These are phyloP conservation scores for Heteromyza rotundicornis DNA, from an alignment of 2,888 invertebrate genomes.

Conservation along the genomic window DNA sequence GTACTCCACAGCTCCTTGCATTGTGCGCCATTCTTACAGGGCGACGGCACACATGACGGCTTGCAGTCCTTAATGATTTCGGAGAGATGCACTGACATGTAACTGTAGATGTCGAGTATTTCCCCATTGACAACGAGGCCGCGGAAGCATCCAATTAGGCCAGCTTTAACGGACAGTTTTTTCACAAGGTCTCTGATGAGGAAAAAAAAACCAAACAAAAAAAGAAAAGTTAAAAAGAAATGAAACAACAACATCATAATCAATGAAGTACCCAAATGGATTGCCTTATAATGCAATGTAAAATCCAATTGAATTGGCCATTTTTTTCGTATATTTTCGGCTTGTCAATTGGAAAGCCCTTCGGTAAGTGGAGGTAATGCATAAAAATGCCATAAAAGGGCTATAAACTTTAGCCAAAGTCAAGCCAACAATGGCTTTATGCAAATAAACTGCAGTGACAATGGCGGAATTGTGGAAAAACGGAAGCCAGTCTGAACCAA, in stretches of 20 bases:
- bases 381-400: slow-evolving; percentile 19
- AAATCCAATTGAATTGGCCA: slow-evolving; percentile 7
- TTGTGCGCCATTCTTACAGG: slow-evolving; percentile 88
- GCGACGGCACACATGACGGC: slow-evolving; percentile 92
- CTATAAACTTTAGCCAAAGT: not conserved
- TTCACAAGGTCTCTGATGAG: slow-evolving; percentile 80
- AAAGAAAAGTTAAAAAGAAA: too few species aligned
- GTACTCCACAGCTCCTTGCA: slow-evolving; percentile 93
- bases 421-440: slow-evolving; percentile 32
- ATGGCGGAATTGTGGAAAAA: too few species aligned
- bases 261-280: too few species aligned
- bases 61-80: slow-evolving; percentile 93
- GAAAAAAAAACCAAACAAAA: too few species aligned
- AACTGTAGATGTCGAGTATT: slow-evolving; percentile 88
- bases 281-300: not conserved
- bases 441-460: slow-evolving; percentile 40
- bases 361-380: not conserved
- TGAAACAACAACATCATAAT: slow-evolving; percentile 42
- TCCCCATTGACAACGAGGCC: slow-evolving; percentile 91
- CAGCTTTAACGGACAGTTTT: slow-evolving; percentile 84
- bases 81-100: slow-evolving; percentile 89
- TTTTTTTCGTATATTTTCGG: slow-evolving; percentile 10
- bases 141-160: slow-evolving; percentile 92
- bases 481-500: too few species aligned
- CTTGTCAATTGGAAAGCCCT: slow-evolving; percentile 1